These are phyloP conservation scores for Ophion ellenae DNA, from an alignment of 2,888 invertebrate genomes.

Conservation along the genomic window DNA sequence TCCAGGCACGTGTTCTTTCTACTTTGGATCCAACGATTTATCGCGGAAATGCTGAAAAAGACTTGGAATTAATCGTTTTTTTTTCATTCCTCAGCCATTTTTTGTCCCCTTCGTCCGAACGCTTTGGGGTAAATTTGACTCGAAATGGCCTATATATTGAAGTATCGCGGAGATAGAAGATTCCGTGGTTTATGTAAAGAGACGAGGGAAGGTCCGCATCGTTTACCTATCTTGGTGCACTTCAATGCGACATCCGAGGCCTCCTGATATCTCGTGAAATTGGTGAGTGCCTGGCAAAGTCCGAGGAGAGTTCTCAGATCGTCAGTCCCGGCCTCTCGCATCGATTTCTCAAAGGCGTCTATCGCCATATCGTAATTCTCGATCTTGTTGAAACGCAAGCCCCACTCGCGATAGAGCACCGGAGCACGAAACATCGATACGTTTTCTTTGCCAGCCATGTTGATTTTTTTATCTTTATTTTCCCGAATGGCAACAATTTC, in stretches of 20 bases:
- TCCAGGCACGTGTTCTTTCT: background rate
- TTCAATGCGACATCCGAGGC: conserved; percentile 73
- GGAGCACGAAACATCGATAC: conserved; percentile 71
- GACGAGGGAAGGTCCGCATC: background rate
- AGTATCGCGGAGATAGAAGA: conserved; percentile 6
- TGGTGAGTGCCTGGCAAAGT: conserved; percentile 72
- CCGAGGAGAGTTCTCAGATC: conserved; percentile 75
- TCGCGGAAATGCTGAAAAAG: background rate
- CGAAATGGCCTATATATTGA: background rate
- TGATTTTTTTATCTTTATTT: conserved; percentile 44
- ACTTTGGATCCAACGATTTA: background rate
- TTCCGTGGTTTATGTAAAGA: background rate
- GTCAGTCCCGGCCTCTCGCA: conserved; percentile 67
- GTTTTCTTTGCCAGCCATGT: conserved; percentile 59
- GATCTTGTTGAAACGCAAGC: conserved; percentile 70
- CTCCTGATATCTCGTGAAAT: conserved; percentile 72
- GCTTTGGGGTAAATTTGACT: background rate
- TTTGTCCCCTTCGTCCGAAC: background rate
- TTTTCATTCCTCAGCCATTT: background rate
- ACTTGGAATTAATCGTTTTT: background rate
- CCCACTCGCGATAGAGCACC: conserved; percentile 79
- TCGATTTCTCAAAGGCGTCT: conserved; percentile 74
- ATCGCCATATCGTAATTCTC: conserved; percentile 71
- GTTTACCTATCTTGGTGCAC: conserved; percentile 76
- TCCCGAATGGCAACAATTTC: conserved; percentile 12